phyloP scores from a whole-genome alignment of 2,888 invertebrate genomes.

The Andrena trimmerana region DNA sequence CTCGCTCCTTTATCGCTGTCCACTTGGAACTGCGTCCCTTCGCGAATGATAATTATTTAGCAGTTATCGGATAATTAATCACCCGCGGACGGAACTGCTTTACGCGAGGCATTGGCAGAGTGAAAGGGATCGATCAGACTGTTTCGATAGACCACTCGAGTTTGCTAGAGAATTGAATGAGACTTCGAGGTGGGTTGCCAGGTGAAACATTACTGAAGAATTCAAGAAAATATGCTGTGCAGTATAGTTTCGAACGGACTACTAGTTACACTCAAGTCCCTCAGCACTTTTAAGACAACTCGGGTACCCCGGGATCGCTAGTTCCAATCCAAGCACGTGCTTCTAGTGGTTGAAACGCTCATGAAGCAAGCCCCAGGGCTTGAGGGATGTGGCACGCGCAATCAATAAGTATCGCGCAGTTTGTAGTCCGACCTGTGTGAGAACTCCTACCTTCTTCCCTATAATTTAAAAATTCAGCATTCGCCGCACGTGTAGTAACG shows the following conservation, averaged over 20 bases:
- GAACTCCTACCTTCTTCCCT: background rate
- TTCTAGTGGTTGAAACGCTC: background rate
- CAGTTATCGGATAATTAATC: conserved; percentile 43
- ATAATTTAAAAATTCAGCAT: background rate
- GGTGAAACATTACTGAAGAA: too few relatives aligned
- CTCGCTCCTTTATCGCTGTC: conserved; percentile 15
- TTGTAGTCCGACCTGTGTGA: background rate
- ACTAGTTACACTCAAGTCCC: too few relatives aligned
- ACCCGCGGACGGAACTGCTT: conserved; percentile 20
- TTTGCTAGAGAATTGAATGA: too few relatives aligned
- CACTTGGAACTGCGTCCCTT: background rate
- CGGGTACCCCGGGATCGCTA: too few relatives aligned
- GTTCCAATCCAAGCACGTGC: too few relatives aligned
- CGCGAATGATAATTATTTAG: conserved; percentile 47
- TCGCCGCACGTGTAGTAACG: background rate
- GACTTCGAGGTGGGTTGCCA: too few relatives aligned
- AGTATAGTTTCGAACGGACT: too few relatives aligned
- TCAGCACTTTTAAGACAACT: too few relatives aligned
- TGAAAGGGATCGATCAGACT: conserved; percentile 28
- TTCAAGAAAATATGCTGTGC: too few relatives aligned
- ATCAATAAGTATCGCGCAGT: background rate
- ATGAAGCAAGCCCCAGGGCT: background rate
- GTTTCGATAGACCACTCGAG: conserved; percentile 18
- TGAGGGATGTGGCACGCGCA: background rate
- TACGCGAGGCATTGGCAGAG: conserved; percentile 34